Evolutionary conservation across 2,113 vertebrate genomes (phyloP).

Genomic region (Crotophaga sulcirostris): DNA sequence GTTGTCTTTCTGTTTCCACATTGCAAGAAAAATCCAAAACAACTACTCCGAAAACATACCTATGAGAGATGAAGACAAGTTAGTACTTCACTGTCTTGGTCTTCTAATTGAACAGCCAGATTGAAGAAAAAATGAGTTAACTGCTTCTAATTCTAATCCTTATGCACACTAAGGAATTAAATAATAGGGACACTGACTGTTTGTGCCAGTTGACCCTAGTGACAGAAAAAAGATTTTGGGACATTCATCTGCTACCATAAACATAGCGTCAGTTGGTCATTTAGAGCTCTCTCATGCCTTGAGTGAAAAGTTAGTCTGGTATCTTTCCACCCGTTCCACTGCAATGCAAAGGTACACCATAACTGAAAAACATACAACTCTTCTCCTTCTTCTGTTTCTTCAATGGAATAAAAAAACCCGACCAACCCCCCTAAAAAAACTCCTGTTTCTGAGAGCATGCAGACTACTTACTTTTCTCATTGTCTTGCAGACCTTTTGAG

Average conservation of each 20-base stretch:
- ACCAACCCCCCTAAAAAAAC: too few relatives aligned
- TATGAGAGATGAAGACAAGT: background rate
- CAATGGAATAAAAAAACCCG: background rate
- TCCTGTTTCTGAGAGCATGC: background rate
- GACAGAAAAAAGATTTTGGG: background rate
- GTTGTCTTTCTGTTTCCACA: background rate
- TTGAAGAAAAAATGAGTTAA: background rate
- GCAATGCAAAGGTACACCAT: background rate
- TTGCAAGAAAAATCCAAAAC: too few relatives aligned
- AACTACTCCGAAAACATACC: background rate
- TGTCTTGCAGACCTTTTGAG: background rate
- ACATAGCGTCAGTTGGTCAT: background rate
- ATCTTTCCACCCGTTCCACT: background rate
- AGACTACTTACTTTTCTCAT: background rate
- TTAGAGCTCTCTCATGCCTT: background rate
- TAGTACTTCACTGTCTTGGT: background rate
- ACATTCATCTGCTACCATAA: background rate
- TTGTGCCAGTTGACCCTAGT: background rate
- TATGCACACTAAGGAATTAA: background rate
- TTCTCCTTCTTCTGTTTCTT: background rate
- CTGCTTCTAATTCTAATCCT: background rate
- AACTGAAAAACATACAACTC: background rate
- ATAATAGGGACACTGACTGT: fast-evolving
- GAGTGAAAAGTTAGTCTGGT: background rate
- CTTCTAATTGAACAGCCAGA: background rate